A percentile compares a stretch with the other conserved stretches of the same genome.
Conservation (phyloP, 2,888 invertebrate genomes). For the Drosophila glabriapex region DNA sequence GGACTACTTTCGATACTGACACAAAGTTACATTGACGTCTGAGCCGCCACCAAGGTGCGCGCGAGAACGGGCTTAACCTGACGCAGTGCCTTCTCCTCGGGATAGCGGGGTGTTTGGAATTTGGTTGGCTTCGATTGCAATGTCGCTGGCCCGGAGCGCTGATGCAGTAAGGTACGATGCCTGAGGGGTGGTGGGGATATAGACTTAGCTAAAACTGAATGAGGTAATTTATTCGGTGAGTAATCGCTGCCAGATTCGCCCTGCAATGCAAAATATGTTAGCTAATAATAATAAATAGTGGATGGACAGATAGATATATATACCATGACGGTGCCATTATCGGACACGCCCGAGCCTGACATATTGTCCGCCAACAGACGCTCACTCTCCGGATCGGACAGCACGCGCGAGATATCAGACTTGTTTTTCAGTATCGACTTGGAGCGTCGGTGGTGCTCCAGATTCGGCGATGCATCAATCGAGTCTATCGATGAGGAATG, state of each 20-base stretch:
- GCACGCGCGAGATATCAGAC: conserved; percentile 88
- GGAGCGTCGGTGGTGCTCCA: conserved; percentile 89
- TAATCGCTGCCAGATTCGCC: conserved; percentile 89
- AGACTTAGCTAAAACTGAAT: conserved; percentile 85
- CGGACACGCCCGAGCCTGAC: conserved; percentile 87
- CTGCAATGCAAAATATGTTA: conserved; percentile 78
- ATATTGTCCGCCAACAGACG: conserved; percentile 89
- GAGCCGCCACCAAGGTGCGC: conserved; percentile 73
- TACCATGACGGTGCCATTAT: conserved; percentile 86
- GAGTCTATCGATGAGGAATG: conserved; percentile 90
- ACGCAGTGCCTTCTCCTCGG: conserved; percentile 84
- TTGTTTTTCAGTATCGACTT: conserved; percentile 92
- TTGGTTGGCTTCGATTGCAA: conserved; percentile 85
- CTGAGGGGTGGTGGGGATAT: conserved; percentile 86
- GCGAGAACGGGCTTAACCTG: conserved; percentile 82
- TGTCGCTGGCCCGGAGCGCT: conserved; percentile 85
- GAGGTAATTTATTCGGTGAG: conserved; percentile 87
- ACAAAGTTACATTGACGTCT: too few species aligned
- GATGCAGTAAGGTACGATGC: conserved; percentile 85
- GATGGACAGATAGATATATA: neutral
- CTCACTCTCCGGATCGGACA: conserved; percentile 91
- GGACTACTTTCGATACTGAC: too few species aligned
- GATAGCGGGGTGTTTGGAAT: conserved; percentile 85
- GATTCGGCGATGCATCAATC: conserved; percentile 89
- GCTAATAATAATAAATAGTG: neutral